Percentiles rank a stretch among this genome's conserved stretches.
Conservation (phyloP, 2,888 invertebrate species). For the Dermolepida albohirtum region DNA sequence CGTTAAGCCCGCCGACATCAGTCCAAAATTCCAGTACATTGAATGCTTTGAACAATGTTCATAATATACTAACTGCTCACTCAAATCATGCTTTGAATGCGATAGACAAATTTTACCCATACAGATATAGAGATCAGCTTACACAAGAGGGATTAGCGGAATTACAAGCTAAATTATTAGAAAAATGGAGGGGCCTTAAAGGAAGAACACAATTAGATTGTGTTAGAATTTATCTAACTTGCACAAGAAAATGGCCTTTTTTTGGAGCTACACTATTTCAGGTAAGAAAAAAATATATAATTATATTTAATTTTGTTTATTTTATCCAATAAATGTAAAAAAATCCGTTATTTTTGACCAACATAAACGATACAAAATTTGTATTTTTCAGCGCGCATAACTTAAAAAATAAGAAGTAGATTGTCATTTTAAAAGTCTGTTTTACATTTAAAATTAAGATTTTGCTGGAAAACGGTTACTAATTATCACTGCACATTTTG, state of each 20-base stretch:
- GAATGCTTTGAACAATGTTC: slow-evolving; percentile 62
- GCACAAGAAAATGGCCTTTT: slow-evolving; percentile 95
- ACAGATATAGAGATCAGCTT: slow-evolving; percentile 83
- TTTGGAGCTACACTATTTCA: slow-evolving; percentile 94
- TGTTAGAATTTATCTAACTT: slow-evolving; percentile 93
- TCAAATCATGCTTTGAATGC: slow-evolving; percentile 73
- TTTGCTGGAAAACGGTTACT: too few relatives aligned
- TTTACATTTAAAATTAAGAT: too few relatives aligned
- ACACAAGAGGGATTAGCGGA: slow-evolving; percentile 80
- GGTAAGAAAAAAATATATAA: slow-evolving; percentile 66
- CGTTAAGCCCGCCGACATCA: slow-evolving; percentile 56
- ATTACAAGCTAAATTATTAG: slow-evolving; percentile 79
- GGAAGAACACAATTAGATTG: slow-evolving; percentile 90
- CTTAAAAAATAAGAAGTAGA: too few relatives aligned
- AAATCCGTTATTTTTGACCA: too few relatives aligned
- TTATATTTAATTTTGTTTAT: too few relatives aligned
- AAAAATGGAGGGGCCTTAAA: slow-evolving; percentile 90
- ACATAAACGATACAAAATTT: too few relatives aligned
- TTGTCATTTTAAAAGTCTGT: too few relatives aligned
- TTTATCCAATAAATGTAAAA: too few relatives aligned
- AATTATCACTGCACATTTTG: too few relatives aligned
- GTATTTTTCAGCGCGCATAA: too few relatives aligned
- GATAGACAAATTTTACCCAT: slow-evolving; percentile 91
- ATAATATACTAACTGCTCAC: slow-evolving; percentile 62
- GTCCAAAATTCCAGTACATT: slow-evolving; percentile 62